Base-by-base conservation (phyloP, 2,113 vertebrate species). In the Cettia cetti region DNA sequence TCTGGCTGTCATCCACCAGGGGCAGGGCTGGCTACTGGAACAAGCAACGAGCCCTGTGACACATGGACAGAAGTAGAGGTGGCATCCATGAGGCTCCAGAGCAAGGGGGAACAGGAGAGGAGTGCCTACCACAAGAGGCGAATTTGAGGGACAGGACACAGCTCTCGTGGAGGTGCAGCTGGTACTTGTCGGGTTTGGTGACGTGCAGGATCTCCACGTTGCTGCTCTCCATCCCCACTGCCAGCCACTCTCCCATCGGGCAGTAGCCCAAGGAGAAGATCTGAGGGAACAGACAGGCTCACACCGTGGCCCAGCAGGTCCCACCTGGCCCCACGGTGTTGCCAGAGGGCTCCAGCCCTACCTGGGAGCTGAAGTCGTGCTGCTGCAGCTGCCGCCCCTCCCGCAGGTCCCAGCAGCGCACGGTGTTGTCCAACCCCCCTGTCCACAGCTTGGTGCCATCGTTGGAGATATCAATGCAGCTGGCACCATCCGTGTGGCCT, bases 91-190 rank as follows among this genome's bases (percentile, higher is more conserved):
- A 15, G 2, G 9, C 22, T 70, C 30, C 50, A 49, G 56, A 40
- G n/a, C 27, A 42, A 74, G 4, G 2, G 7, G 5, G 10, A 3
- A 31, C 2, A 14, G 49, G 31, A 42, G 8, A 53, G 47, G 27
- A 0, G 0, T n/a, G 17, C 91, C 84, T 93, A 99, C 99, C 99
- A 0, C 99, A 99, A 96, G 99, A 99, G 82, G 99, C 99, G 1
- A 99, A 99, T 86, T 99, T 99, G 89, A 99, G 98, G 3, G 99
- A 99, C 61, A 99, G 98, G 90, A 99, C 99, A 2, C 99, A 99
- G 97, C 99, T 99, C 96, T 99, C 98, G 0, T 99, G 99, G 11
- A 98, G 97, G 69, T 89, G 86, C 78, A 89, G 78, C 87, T 82
- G 87, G 71, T 89, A 89, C 87, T 89, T 89, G 87, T 89, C 87